phyloP scores from a whole-genome alignment of 2,113 vertebrate genomes.

The Ophthalmolycus amberensis region DNA sequence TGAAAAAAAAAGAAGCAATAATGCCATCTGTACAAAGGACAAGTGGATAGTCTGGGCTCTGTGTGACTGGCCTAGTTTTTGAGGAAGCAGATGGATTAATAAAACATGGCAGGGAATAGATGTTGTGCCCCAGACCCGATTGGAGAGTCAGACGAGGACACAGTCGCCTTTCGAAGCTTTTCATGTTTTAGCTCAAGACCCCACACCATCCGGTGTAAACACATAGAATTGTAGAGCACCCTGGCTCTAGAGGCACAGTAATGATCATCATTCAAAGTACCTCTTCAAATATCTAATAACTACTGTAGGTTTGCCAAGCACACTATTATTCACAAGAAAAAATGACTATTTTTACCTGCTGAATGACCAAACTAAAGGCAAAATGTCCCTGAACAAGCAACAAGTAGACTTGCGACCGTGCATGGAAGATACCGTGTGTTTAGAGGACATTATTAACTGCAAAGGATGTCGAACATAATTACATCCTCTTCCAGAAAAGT shows the following conservation, averaged over 20 bases:
- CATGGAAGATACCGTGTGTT: background rate
- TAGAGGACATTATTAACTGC: background rate
- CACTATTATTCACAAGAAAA: background rate
- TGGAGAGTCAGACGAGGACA: constrained; percentile 53
- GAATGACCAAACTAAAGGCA: background rate
- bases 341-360: background rate
- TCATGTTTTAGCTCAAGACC: constrained; percentile 18
- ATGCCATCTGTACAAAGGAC: constrained; percentile 40
- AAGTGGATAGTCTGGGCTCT: constrained; percentile 47
- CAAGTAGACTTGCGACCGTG: background rate
- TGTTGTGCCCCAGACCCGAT: constrained; percentile 54
- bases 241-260: background rate
- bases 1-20: constrained; percentile 29
- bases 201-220: background rate
- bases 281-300: background rate
- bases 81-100: constrained; percentile 73
- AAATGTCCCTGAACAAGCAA: background rate
- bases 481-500: background rate
- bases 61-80: constrained; percentile 74
- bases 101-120: constrained; percentile 82
- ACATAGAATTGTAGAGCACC: background rate
- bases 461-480: background rate
- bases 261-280: background rate
- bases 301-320: background rate
- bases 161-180: constrained; percentile 23